Base-by-base conservation (phyloP, 2,113 vertebrate species). In the Hystrix brachyura region DNA sequence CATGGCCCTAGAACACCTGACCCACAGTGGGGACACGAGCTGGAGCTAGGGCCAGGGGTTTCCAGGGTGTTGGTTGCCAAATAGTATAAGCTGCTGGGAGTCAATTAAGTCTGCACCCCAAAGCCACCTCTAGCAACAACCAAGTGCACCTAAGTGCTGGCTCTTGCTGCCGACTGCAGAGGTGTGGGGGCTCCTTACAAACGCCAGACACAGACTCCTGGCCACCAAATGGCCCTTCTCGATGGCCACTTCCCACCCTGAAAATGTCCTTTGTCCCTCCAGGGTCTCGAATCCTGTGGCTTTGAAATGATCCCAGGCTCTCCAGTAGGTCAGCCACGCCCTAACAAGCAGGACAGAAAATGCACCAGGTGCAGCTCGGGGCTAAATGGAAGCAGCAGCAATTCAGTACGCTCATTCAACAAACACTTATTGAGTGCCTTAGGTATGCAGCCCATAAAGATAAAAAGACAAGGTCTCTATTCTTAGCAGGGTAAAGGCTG, bases 401-500 rank as follows among this genome's bases (percentile, higher is more conserved):
- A 32, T 29, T 79, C 4, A 12, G 18, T 76, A 60, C 64, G 19
- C 18, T 71, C 72, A 18, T 14, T 48, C 51, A 27, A 18, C 60
- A 93, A 46, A 80, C 86, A 76, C 43, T 90, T 84, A 71, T 1
- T 91, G 65, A 74, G 90, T 13, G 25, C 74, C 38, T 87, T 34
- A 7, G 64, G 95, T 94, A 95, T 25, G 55, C 2, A 51, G 87
- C 7, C 74, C 55, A 15, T 34, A 57, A 83, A n/a, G 74, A 80
- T 57, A 60, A 89, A 89, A 86, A 78, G 90, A 25, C 23, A 81
- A 85, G 88, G 65, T 88, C 67, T 81, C 85, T 48, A 29, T 46
- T 92, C 93, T 84, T 46, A 90, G 67, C 38, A 86, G 95, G 59
- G 53, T 82, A 88, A 89, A 94, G 81, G 86, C 86, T 62, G 59